Base-by-base conservation (phyloP, 2,888 invertebrate species). In the Noctua janthina region DNA sequence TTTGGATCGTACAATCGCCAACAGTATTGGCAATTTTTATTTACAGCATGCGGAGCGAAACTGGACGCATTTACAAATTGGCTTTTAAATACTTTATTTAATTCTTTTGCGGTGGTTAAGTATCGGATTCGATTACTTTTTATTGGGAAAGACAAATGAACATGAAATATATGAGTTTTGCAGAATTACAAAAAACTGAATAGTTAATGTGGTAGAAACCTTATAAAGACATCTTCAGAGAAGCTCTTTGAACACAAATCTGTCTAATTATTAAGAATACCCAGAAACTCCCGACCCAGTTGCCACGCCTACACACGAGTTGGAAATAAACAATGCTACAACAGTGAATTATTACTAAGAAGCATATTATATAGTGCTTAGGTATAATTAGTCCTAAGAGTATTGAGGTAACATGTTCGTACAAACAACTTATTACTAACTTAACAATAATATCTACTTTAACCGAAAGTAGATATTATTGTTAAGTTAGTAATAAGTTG, bases 11-110 rank as follows among this genome's bases (percentile, higher is more conserved):
- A 88, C 79, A 78, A 84, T 84, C 72, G 72, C 66, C 49, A 66
- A 86, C 79, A 78, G 68, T 81, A 78, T 81, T 71, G 78, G 7
- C 56, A 35, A 67, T 74, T 86, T 86, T 78, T 80, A 84, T 86
- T 87, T 84, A 86, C 85, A 87, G 43, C 56, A 75, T 68, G 51
- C 66, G 20, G 51, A 74, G 29, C 54, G 74, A 54, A 87, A 72
- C 70, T 62, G 76, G 67, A 79, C 66, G 66, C 46, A 80, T 87
- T 81, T 78, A 78, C 49, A 54, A 75, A 81, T 73, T 77, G 85
- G 15, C 62, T 69, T 78, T 83, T 68, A 66, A 77, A 77, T 87
- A 66, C 68, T 76, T 75, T 39, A 76, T 77, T 87, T 75, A 77
- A 66, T 71, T 76, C 8, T 67, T 76, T 76, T 79, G 23, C 62